Conservation (phyloP, 2,888 invertebrate species). For the Seira musarum region DNA sequence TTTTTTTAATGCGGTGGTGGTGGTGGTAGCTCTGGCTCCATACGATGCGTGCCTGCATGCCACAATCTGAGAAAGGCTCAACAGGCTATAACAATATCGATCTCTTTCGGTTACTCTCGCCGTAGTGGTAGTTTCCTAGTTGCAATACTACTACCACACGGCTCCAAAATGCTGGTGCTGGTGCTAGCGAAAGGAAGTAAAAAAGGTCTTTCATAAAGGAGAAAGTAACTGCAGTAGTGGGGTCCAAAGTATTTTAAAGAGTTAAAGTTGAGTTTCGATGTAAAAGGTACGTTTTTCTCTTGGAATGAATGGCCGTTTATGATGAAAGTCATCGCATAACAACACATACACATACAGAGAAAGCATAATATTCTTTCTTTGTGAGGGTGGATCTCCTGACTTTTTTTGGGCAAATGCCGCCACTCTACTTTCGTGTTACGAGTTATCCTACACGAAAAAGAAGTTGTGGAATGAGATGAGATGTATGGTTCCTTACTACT, state of each 20-base stretch:
- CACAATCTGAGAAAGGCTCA: too few relatives aligned
- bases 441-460: slow-evolving; percentile 5
- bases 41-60: too few relatives aligned
- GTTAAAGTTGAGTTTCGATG: too few relatives aligned
- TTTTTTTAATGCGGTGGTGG: not conserved
- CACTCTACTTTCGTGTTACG: not conserved
- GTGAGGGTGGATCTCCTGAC: not conserved
- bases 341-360: too few relatives aligned
- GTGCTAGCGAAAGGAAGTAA: not conserved
- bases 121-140: slow-evolving; percentile 11
- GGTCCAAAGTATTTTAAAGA: too few relatives aligned
- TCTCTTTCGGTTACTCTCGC: slow-evolving; percentile 47
- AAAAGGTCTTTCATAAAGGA: not conserved
- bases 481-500: not conserved
- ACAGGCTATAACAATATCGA: slow-evolving; percentile 31
- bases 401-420: slow-evolving; percentile 15
- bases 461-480: too few relatives aligned
- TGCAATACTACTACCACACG: not conserved
- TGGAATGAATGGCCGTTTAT: too few relatives aligned
- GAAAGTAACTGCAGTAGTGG: not conserved
- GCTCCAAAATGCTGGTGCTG: not conserved
- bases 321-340: too few relatives aligned
- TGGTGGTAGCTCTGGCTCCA: too few relatives aligned
- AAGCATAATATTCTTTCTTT: too few relatives aligned
- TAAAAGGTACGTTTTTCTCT: too few relatives aligned